Evolutionary conservation across 2,113 vertebrate genomes (phyloP), one percentile per base, ranked within the genome.

Genomic region (Podiceps cristatus): DNA sequence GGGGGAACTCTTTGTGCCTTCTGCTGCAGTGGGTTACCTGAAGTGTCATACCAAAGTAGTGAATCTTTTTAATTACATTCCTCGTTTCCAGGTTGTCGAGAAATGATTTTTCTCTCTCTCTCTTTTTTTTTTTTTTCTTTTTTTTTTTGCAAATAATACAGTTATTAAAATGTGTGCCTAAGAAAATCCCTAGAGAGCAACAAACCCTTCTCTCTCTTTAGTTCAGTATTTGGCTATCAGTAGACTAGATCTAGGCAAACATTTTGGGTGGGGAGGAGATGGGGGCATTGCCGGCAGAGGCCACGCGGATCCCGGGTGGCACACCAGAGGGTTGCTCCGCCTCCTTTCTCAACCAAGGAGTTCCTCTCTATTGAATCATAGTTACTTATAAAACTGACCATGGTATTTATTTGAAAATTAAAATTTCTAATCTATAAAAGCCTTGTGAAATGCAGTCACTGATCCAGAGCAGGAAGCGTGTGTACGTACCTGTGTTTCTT

Each of bases 51-150:
- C 83, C 74, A 72, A 76, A 96, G 81, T 9, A 85, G n/a, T 81
- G 35, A 49, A 71, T 84, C 37, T 25, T 77, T 90, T 55, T 73
- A 91, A 66, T 84, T 64, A 52, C 11, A 44, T 56, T 75, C 45
- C 45, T 95, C 10, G 7, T 95, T 98, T 92, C 90, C n/a, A 83
- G 52, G 74, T 88, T 82, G 86, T 92, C 91, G 81, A 87, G 84
- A 97, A 96, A 88, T 95, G 44, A 45, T 62, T 91, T 13, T 93
- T 44, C 44, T n/a, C n/a, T n/a, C n/a, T n/a, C n/a, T 11, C 4
- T 35, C 4, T 42, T 18, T 8, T 13, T n/a, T 35, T 17, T 4
- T 2, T 28, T 62, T 91, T 13, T 7, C 9, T 37, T 37, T 9
- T 37, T 37, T 37, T 13, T 35, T 17, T 5, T 2, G 28, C 58